Evolutionary conservation across 2,797 vertebrate species (phyloP).

Genomic region (Pantherophis alleghaniensis): DNA sequence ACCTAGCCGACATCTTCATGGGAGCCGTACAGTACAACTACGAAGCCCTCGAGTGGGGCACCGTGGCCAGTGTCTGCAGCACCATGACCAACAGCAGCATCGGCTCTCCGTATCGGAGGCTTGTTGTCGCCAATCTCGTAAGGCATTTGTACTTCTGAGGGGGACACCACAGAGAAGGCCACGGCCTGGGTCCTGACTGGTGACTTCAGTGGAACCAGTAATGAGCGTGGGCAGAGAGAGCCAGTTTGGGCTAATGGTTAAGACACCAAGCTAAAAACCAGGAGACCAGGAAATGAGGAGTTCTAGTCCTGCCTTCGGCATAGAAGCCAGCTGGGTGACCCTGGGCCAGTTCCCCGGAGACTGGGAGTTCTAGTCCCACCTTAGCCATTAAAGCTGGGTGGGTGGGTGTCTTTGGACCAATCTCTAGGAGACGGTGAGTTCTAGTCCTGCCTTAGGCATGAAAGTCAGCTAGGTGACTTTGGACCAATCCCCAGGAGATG

Average conservation of each 20-base stretch:
- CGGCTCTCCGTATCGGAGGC: conserved; percentile 47
- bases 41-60: conserved; percentile 54
- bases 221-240: neutral
- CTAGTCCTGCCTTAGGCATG: neutral
- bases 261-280: neutral
- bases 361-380: too few relatives aligned
- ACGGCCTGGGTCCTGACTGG: neutral
- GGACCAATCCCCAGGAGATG: neutral
- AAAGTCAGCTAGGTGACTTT: neutral
- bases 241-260: neutral
- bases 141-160: neutral
- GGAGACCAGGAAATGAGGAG: neutral
- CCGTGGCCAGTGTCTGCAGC: conserved; percentile 73
- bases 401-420: neutral
- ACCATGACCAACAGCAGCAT: conserved; percentile 57
- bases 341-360: too few relatives aligned
- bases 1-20: conserved; percentile 77
- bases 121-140: conserved; percentile 49
- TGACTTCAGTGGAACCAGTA: neutral
- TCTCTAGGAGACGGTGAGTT: neutral
- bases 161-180: neutral
- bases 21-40: conserved; percentile 81
- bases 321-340: neutral
- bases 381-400: too few relatives aligned
- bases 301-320: neutral